Conservation (phyloP, 2,797 vertebrate species). For the Scolopax bukidnonensis region DNA sequence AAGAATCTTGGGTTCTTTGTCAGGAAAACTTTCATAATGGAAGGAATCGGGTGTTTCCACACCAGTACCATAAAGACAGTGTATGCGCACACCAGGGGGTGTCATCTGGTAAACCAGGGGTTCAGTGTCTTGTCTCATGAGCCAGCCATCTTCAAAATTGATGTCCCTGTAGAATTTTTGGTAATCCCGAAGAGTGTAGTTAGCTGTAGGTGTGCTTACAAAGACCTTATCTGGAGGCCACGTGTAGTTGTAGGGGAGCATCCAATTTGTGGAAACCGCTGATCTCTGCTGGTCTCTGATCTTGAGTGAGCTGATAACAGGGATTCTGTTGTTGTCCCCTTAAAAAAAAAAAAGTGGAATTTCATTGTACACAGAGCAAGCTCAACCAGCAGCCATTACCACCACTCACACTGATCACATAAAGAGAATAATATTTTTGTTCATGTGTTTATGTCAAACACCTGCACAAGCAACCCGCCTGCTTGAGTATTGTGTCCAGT, state of each 20-base stretch:
- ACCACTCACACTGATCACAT: neutral
- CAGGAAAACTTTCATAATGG: conserved; percentile 88
- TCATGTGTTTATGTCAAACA: too few relatives aligned
- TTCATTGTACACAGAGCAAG: neutral
- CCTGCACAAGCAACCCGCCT: too few relatives aligned
- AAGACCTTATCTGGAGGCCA: conserved; percentile 91
- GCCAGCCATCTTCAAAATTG: conserved; percentile 89
- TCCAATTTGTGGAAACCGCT: conserved; percentile 92
- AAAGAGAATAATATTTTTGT: too few relatives aligned
- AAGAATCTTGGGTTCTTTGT: conserved; percentile 86
- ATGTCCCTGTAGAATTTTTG: conserved; percentile 88
- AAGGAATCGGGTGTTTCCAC: conserved; percentile 86
- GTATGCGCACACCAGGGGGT: conserved; percentile 86
- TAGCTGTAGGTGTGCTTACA: conserved; percentile 84
- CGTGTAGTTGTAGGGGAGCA: conserved; percentile 89
- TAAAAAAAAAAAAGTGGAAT: neutral
- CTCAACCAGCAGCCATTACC: neutral
- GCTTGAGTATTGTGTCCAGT: too few relatives aligned
- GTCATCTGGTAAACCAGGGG: conserved; percentile 79
- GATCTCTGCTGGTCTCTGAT: conserved; percentile 93
- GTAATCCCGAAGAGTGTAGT: conserved; percentile 92
- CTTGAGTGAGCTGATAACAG: conserved; percentile 91
- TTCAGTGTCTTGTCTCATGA: conserved; percentile 91
- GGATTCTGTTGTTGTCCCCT: conserved; percentile 97
- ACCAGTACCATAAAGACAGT: conserved; percentile 91